Base-by-base conservation (phyloP, 2,113 vertebrate genomes). In the Tenebrosternarchus preto region DNA sequence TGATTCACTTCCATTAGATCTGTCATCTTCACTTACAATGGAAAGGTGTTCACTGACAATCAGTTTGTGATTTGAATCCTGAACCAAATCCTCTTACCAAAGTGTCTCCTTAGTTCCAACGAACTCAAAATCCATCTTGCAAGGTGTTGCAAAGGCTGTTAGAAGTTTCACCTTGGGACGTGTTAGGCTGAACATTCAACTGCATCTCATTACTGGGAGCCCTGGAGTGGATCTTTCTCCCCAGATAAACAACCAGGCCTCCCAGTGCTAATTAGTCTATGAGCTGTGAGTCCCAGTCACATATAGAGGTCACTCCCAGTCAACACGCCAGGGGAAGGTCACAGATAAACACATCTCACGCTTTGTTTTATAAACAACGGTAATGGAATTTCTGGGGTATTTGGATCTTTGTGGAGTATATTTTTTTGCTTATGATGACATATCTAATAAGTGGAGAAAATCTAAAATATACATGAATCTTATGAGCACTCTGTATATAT, bases 1-100 rank as follows among this genome's bases (percentile, higher is more conserved):
- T 83, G 78, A 70, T 76, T 81, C 84, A 81, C 85, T 85, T 86
- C 86, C 60, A 85, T 87, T 67, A 84, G 86, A 89, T 90, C 87
- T 91, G 87, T 90, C 87, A 88, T 89, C 85, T 78, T 84, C 84
- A 75, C 78, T 88, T 43, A 50, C 6, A 61, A 56, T 57, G 25
- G 46, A 56, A n/a, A 76, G 36, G 33, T 43, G 17, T 64, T 46
- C 33, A 67, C 53, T 73, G 80, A 66, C 22, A 36, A 55, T 66
- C 50, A 0, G 64, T 79, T 80, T 81, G 71, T 29, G 31, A 78
- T 70, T 78, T 67, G 73, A 68, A 19, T 59, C 20, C 46, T 71
- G 61, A 81, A 82, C 76, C 33, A 33, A 80, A 46, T 80, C 78
- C 78, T 80, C 78, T 80, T 80, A 73, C 29, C 50, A 80, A 67